Evolutionary conservation across 1,140 invertebrate genomes (phyloP), one percentile per base, ranked within the genome.

Genomic region (Drepana arcuata): DNA sequence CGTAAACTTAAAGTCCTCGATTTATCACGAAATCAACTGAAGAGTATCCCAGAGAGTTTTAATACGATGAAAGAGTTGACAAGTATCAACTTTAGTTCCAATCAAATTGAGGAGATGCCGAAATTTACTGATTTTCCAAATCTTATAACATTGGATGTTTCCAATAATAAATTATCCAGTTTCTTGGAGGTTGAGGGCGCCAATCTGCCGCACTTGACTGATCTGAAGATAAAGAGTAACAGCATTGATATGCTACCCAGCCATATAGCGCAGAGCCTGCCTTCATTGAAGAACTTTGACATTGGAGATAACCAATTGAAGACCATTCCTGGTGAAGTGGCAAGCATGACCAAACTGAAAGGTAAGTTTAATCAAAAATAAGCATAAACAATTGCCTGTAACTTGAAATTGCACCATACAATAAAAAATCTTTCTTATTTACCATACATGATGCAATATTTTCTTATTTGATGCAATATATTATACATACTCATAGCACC

Each of bases 191-290:
- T 93, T 7, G 91, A 88, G 51, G 74, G 86, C 44, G 49, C 80
- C 0, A 84, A 86, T 43, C 65, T 93, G 4, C 65, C 73, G 1
- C 89, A 90, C 72, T 78, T 94, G 14, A 85, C 87, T 12, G 90
- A 93, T 64, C 56, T 94, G 10, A 85, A 87, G 46, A 75, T 92
- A 1, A 88, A 86, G 56, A 78, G 85, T 3, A 95, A 95, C 72
- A 47, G 83, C 37, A 91, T 95, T 40, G 74, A 82, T 28, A 62
- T 77, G 35, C 81, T 95, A 15, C 89, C 92, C 0, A 30, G 60
- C 10, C 82, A 84, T 33, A 85, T 95, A 10, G 72, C 58, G 9
- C 48, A 71, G 1, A 65, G 41, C 30, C 67, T 95, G 14, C 65
- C 85, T 7, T 82, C 85, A 7, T 60, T 94, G 21, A 93, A 92